Evolutionary conservation across 2,797 vertebrate species (phyloP).

Genomic region (Pipistrellus nathusii): DNA sequence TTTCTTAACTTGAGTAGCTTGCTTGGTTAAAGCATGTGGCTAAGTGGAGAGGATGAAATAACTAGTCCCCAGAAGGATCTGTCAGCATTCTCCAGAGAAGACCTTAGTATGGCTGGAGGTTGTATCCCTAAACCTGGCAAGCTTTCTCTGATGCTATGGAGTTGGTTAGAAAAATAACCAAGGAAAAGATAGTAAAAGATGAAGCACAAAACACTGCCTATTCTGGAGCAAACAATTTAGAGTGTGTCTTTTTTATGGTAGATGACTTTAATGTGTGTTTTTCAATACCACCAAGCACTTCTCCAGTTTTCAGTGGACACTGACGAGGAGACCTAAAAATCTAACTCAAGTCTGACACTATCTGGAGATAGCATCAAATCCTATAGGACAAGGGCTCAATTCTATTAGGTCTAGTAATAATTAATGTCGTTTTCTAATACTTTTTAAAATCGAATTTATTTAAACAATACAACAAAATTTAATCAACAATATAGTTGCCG

Average conservation of each 20-base stretch:
- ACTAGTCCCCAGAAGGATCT: slow-evolving; percentile 1
- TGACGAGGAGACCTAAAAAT: neutral
- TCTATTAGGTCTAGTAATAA: too few relatives aligned
- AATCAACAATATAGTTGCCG: too few relatives aligned
- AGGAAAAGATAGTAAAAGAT: neutral
- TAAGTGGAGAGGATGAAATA: neutral
- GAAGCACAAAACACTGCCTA: neutral
- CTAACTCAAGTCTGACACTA: neutral
- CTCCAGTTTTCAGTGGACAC: neutral
- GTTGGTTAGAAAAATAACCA: neutral
- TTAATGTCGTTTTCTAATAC: too few relatives aligned
- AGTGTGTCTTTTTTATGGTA: neutral
- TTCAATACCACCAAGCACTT: neutral
- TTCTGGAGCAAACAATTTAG: neutral
- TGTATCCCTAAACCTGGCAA: neutral
- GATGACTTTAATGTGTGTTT: neutral
- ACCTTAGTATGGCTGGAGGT: neutral
- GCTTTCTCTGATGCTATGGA: neutral
- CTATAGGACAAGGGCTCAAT: neutral
- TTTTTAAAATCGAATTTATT: too few relatives aligned
- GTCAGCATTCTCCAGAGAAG: neutral
- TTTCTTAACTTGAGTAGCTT: slow-evolving; percentile 46
- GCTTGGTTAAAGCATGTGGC: neutral
- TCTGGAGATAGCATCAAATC: neutral
- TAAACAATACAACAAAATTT: too few relatives aligned